phyloP scores from a whole-genome alignment of 2,113 vertebrate genomes.

The Phalacrocorax brasilianus region DNA sequence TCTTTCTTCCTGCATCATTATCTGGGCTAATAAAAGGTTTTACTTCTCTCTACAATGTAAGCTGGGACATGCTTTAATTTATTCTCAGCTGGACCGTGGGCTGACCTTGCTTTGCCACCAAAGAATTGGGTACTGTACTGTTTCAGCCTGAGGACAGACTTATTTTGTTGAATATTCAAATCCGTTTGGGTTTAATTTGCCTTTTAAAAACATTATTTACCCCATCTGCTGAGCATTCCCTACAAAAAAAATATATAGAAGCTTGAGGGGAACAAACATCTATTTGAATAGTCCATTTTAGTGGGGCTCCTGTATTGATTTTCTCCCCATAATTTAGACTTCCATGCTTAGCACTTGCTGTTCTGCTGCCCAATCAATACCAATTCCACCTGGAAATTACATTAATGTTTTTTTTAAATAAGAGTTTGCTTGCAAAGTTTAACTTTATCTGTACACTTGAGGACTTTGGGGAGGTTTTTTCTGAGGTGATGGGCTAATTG shows the following conservation, averaged over 20 bases:
- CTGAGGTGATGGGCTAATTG: neutral
- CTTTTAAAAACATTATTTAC: neutral
- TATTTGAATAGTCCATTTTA: neutral
- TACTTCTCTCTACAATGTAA: neutral
- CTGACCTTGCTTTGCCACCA: neutral
- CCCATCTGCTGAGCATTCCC: neutral
- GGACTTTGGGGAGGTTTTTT: neutral
- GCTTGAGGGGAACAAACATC: neutral
- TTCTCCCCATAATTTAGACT: neutral
- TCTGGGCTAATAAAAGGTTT: neutral
- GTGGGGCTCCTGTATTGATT: neutral
- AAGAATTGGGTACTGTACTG: accelerated
- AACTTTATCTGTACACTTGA: neutral
- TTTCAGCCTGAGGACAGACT: neutral
- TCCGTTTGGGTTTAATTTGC: neutral
- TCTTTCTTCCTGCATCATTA: neutral
- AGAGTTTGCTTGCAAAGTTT: neutral
- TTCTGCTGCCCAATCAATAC: neutral
- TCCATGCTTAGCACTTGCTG: neutral
- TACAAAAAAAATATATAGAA: neutral
- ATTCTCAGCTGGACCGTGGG: neutral
- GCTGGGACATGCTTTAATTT: neutral
- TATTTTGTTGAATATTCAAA: neutral
- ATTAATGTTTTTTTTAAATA: neutral
- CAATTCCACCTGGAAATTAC: neutral